Base-by-base conservation (phyloP, 1,140 invertebrate genomes). In the Pinna nobilis region DNA sequence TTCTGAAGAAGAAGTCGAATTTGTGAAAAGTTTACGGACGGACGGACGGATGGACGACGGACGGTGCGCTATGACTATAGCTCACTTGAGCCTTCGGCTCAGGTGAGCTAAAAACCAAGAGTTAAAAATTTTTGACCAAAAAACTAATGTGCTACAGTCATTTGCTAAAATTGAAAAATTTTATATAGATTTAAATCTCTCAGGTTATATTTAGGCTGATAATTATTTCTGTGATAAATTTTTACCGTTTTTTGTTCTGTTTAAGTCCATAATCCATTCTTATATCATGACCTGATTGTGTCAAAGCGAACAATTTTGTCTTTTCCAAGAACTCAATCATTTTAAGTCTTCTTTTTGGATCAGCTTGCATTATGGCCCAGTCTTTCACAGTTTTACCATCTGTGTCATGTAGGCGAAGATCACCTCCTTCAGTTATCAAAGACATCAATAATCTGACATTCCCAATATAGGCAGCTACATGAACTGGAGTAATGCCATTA, bases 361-460 rank as follows among this genome's bases (percentile, higher is more conserved):
- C 80, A 13, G 65, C 39, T 44, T 88, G 81, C 23, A 81, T 39
- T 2, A 74, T 28, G 23, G 87, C 86, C 86, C 87, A 90, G 66
- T 89, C 86, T 51, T 81, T 79, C 23, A 74, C 64, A 11, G 77
- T 79, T 18, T 78, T 63, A 6, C 82, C 80, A 55, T 83, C 41
- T 35, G 78, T 78, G 76, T 91, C 90, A 78, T 86, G 86, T 23
- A 90, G 79, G 30, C 88, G 68, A 25, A 91, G 80, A 74, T 91
- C 90, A 9, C 89, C 90, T 32, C 89, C 90, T 30, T 84, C 84
- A 64, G 87, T 84, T 15, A 90, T 74, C 44, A 91, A 73, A 6
- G 79, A 65, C 7, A 77, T 77, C 15, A 91, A 59, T n/a, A 88
- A 76, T 25, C 82, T 76, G 13, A 85, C 59, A 74, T 86, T 87